These are phyloP conservation scores for Platygyra sinensis DNA, from an alignment of 64 coral and sea anemone genomes.

Conservation along the genomic window DNA sequence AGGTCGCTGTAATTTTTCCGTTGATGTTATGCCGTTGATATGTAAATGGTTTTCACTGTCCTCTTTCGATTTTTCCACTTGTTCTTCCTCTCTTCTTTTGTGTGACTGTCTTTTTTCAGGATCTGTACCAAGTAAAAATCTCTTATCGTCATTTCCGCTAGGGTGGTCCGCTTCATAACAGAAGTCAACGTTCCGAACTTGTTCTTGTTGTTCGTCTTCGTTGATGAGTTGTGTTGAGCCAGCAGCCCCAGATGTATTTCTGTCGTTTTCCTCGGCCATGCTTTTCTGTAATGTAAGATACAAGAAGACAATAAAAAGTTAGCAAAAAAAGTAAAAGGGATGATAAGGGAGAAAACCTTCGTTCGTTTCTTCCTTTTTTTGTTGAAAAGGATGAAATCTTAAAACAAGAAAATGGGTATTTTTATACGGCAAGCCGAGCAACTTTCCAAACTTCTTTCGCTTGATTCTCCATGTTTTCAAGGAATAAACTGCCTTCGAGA, in stretches of 20 bases:
- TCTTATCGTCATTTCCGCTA: background rate
- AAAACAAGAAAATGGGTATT: too few relatives aligned
- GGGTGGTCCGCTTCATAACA: constrained; percentile 8
- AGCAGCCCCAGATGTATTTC: background rate
- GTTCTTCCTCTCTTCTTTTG: background rate
- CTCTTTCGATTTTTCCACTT: background rate
- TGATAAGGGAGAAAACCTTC: background rate
- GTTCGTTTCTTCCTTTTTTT: background rate
- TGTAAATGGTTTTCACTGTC: background rate
- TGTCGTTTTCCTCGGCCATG: background rate
- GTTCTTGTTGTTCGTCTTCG: background rate
- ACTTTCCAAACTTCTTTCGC: too few relatives aligned
- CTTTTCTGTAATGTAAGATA: background rate
- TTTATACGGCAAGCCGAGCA: too few relatives aligned
- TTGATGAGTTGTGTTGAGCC: background rate
- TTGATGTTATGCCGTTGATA: background rate
- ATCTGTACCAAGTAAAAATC: background rate
- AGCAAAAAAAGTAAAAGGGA: background rate
- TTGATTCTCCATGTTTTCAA: too few relatives aligned
- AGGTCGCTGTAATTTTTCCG: background rate
- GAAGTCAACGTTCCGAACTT: background rate
- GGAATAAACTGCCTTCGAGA: too few relatives aligned
- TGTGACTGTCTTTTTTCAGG: background rate
- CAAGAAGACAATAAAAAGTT: background rate
- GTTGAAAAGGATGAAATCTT: background rate